Evolutionary conservation across 2,888 invertebrate genomes (phyloP).

Genomic region (Chelonus formosanus): DNA sequence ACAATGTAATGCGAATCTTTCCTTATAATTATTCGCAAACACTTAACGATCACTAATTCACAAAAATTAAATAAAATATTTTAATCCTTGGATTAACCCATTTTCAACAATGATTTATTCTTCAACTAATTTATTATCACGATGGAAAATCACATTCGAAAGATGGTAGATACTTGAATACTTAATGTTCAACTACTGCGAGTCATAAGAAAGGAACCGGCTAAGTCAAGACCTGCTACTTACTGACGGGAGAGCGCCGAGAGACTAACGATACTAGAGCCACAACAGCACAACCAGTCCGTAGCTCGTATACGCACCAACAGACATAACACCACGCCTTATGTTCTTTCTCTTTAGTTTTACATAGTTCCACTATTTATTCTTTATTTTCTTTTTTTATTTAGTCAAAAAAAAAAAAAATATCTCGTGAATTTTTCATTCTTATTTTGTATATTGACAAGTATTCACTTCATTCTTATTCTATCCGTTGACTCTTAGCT

Average conservation of each 20-base stretch:
- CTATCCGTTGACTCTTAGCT: too few relatives aligned
- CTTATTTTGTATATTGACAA: too few relatives aligned
- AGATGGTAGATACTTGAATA: too few relatives aligned
- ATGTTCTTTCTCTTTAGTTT: constrained; percentile 8
- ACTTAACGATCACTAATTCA: neutral
- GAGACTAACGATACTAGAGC: constrained; percentile 29
- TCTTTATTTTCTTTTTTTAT: too few relatives aligned
- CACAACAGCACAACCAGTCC: constrained; percentile 1
- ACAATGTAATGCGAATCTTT: neutral
- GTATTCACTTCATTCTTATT: too few relatives aligned
- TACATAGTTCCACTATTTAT: constrained; percentile 1
- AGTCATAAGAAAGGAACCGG: constrained; percentile 1
- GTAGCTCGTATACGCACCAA: constrained; percentile 17
- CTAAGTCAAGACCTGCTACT: constrained; percentile 9
- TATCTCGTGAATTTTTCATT: too few relatives aligned
- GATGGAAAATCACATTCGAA: too few relatives aligned
- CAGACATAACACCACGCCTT: constrained; percentile 18
- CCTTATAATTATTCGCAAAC: neutral
- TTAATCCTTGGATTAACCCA: neutral
- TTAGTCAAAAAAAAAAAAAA: too few relatives aligned
- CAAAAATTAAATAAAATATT: neutral
- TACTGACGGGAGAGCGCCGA: constrained; percentile 21
- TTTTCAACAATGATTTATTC: too few relatives aligned
- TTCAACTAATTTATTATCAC: too few relatives aligned
- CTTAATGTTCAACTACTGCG: neutral